These are phyloP conservation scores for Nebria brevicollis DNA, from an alignment of 2,888 invertebrate genomes.

Conservation along the genomic window DNA sequence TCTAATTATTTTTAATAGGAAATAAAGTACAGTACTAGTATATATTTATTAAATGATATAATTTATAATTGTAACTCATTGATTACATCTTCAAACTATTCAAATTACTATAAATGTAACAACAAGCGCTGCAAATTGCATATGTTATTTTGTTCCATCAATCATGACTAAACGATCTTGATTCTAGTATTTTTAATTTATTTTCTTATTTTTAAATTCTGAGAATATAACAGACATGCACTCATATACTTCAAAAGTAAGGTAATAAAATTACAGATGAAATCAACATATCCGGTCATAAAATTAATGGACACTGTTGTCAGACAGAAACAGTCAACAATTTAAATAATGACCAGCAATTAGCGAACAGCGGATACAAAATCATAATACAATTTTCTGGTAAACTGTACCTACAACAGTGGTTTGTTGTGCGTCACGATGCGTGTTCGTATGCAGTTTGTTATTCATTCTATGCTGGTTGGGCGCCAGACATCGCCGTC, in stretches of 20 bases:
- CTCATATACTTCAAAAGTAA: neutral
- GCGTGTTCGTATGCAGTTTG: constrained; percentile 33
- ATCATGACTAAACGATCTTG: no score
- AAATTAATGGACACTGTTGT: neutral
- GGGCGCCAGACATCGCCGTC: constrained; percentile 20
- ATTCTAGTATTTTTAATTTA: no score
- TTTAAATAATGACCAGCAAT: neutral
- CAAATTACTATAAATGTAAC: no score
- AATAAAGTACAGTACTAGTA: no score
- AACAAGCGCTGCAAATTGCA: no score
- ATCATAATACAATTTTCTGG: constrained; percentile 1
- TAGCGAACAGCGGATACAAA: neutral
- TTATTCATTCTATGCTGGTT: constrained; percentile 17
- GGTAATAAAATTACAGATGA: neutral
- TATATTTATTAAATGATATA: no score
- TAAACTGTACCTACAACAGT: constrained; percentile 5
- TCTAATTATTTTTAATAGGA: no score
- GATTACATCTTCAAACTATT: no score
- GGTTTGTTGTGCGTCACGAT: constrained; percentile 22
- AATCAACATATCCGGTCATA: neutral
- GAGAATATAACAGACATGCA: no score
- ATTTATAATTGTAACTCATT: no score
- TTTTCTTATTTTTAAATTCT: no score
- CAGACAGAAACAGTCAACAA: neutral
- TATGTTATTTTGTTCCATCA: no score